phyloP scores from a whole-genome alignment of 2,797 vertebrate genomes.

The Triplophysa bombifrons region DNA sequence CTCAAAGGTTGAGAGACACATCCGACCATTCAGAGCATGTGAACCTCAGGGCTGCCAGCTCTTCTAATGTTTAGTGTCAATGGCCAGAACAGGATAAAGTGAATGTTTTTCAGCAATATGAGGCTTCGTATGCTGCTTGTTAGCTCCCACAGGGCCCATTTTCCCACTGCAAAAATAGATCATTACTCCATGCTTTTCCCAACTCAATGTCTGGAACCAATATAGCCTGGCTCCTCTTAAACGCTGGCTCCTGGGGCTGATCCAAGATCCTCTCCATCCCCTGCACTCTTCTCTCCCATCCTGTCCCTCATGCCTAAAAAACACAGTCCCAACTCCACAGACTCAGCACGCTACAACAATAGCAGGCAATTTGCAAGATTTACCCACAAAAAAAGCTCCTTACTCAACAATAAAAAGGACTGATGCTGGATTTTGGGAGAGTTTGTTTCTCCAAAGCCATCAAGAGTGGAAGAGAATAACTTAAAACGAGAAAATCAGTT shows the following conservation, averaged over 20 bases:
- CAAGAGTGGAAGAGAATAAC: background rate
- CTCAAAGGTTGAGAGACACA: slow-evolving; percentile 34
- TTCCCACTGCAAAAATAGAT: slow-evolving; percentile 46
- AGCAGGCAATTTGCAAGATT: slow-evolving; percentile 11
- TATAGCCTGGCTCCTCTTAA: slow-evolving; percentile 8
- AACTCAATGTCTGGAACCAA: slow-evolving; percentile 37
- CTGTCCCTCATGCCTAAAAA: slow-evolving; percentile 36
- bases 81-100: slow-evolving; percentile 39
- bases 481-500: background rate
- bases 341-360: slow-evolving; percentile 17
- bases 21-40: slow-evolving; percentile 34
- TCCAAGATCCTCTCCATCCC: slow-evolving; percentile 20
- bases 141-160: slow-evolving; percentile 31
- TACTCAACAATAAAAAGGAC: slow-evolving; percentile 28
- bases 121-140: slow-evolving; percentile 38
- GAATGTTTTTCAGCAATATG: slow-evolving; percentile 26
- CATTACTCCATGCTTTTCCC: slow-evolving; percentile 36
- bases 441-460: slow-evolving; percentile 15
- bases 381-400: slow-evolving; percentile 32
- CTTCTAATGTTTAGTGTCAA: slow-evolving; percentile 31
- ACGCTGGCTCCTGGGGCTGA: slow-evolving; percentile 7
- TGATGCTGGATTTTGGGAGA: slow-evolving; percentile 12
- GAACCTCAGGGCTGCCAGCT: slow-evolving; percentile 41
- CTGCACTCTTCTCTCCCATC: slow-evolving; percentile 6
- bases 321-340: slow-evolving; percentile 26